Conservation (phyloP, 2,797 vertebrate genomes). For the Urosaurus nigricauda region DNA sequence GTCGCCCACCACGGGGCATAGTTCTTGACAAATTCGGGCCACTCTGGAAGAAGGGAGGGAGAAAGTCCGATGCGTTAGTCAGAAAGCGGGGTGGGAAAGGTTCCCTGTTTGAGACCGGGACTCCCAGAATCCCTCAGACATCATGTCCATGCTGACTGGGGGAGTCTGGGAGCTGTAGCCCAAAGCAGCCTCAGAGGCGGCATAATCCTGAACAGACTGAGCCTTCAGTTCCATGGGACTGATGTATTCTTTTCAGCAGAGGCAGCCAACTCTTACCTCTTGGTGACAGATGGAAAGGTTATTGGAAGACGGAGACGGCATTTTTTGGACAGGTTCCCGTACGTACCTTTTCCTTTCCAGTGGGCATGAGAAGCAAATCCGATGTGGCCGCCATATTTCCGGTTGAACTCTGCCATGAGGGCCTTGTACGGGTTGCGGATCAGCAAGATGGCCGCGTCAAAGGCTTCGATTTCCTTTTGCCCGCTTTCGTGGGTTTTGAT, state of each 20-base stretch:
- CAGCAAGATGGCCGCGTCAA: slow-evolving; percentile 91
- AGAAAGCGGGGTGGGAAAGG: background rate
- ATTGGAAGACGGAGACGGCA: no score
- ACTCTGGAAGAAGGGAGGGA: slow-evolving; percentile 82
- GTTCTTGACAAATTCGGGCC: slow-evolving; percentile 97
- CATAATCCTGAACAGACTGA: background rate
- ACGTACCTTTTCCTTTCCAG: slow-evolving; percentile 95
- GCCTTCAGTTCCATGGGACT: background rate
- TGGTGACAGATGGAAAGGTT: no score
- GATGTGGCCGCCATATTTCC: slow-evolving; percentile 95
- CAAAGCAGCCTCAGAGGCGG: background rate
- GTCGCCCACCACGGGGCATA: slow-evolving; percentile 98
- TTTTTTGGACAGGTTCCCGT: no score
- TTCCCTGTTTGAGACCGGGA: background rate
- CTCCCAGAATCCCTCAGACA: background rate
- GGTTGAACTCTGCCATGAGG: slow-evolving; percentile 98
- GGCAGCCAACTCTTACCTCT: no score
- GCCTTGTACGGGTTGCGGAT: slow-evolving; percentile 98
- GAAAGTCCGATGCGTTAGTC: fast-evolving
- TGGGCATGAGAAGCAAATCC: slow-evolving; percentile 95
- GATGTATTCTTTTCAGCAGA: no score
- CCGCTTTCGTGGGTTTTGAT: slow-evolving; percentile 98
- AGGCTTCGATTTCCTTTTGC: slow-evolving; percentile 94
- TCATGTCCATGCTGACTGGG: background rate
- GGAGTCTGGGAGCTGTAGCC: background rate